Conservation (phyloP, 2,113 vertebrate genomes). For the Turnix velox region DNA sequence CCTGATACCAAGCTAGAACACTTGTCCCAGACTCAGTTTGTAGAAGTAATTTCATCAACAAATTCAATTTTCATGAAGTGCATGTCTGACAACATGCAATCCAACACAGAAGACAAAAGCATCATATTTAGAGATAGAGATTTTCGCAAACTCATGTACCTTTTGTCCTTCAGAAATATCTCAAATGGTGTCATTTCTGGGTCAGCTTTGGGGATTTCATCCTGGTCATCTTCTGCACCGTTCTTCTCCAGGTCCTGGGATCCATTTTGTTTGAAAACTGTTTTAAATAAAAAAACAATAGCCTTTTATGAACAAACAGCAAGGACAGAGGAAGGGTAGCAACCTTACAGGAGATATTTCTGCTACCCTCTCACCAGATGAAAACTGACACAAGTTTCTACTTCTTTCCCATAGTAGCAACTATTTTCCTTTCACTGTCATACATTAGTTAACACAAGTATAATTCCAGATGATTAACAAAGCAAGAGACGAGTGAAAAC, state of each 20-base stretch:
- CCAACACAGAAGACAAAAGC: neutral
- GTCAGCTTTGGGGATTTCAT: conserved; percentile 34
- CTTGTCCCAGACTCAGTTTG: neutral
- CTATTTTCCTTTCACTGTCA: neutral
- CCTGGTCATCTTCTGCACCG: conserved; percentile 50
- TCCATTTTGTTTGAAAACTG: conserved; percentile 77
- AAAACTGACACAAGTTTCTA: neutral
- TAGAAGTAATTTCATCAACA: neutral
- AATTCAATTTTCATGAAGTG: neutral
- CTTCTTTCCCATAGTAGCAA: neutral
- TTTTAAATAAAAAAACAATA: conserved; percentile 35
- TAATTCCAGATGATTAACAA: neutral
- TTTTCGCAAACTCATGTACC: conserved; percentile 66
- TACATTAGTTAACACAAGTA: neutral
- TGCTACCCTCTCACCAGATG: neutral
- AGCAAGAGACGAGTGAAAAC: neutral
- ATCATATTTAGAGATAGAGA: neutral
- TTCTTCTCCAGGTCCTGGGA: conserved; percentile 28
- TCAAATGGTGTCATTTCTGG: conserved; percentile 84
- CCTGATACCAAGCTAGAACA: neutral
- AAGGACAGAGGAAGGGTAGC: neutral
- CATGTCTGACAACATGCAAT: neutral
- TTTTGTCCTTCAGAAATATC: conserved; percentile 89
- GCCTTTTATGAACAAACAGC: neutral
- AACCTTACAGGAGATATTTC: neutral